Base-by-base conservation (phyloP, 2,888 invertebrate species). In the Pocota personata region DNA sequence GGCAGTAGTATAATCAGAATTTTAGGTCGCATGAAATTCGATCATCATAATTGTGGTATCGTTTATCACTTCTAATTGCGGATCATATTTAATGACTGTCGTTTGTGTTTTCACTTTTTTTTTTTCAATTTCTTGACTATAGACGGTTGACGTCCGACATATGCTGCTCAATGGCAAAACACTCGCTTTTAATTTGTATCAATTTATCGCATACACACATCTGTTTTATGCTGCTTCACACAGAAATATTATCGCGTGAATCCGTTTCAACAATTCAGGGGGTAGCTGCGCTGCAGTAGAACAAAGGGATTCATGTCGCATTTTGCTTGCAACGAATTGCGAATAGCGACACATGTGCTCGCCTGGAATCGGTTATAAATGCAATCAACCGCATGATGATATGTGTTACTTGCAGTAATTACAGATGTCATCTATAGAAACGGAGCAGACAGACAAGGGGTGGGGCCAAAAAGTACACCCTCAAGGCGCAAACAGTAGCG, bases 321-420 rank as follows among this genome's bases (percentile, higher is more conserved):
- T 58, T 80, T 19, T 30, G 21, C 4, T 14, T 43, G 58, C 21
- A 48, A 30, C 43, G 55, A 69, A 48, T 64, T 21, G 30, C 58
- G 14, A 60, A 50, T 57, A 48, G 37, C 19, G 19, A 66, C 58
- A 75, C 12, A 55, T 58, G 62, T 40, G 62, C 19, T 46, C 60
- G 62, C 58, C 60, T 50, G 57, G 80, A 57, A 84, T 79, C 69
- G 14, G 48, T 71, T 76, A 50, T 24, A 71, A 84, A 75, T 80
- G 80, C 84, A 80, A 76, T 86, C 76, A 86, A 71, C 75, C 76
- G 16, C 19, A 58, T 66, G 66, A 80, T 55, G 79, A 62, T 67
- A 58, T 82, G 66, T 55, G 57, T 82, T 77, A 64, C 57, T 64
- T 43, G 66, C 52, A 32, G 62, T 72, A 79, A 78, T 67, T 79